These are phyloP conservation scores for Eupsilia transversa DNA, from an alignment of 2,888 invertebrate genomes.

Conservation along the genomic window DNA sequence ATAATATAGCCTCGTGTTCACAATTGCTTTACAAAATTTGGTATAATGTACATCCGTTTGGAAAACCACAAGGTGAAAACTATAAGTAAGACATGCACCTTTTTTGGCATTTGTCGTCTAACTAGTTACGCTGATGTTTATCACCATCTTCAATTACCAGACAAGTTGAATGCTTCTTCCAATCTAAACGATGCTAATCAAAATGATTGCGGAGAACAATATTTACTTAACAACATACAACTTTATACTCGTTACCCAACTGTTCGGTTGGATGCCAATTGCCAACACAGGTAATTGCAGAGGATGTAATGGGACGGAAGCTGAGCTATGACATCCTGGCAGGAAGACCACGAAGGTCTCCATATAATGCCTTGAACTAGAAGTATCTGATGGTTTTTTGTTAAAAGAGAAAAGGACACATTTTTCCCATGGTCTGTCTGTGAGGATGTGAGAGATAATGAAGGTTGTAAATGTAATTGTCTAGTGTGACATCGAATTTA, in stretches of 20 bases:
- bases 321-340: constrained; percentile 53
- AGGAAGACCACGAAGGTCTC: constrained; percentile 60
- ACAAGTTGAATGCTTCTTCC: not conserved
- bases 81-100: not conserved
- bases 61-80: constrained; percentile 23
- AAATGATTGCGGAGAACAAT: constrained; percentile 28
- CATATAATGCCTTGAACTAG: constrained; percentile 46
- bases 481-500: not conserved
- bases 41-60: constrained; percentile 5
- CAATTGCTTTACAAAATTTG: not conserved
- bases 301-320: constrained; percentile 66
- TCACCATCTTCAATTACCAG: not conserved
- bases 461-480: constrained; percentile 39
- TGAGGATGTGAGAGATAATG: constrained; percentile 8
- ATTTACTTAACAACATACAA: constrained; percentile 1
- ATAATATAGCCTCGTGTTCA: not conserved
- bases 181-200: constrained; percentile 6
- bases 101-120: not conserved
- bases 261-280: constrained; percentile 36
- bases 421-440: constrained; percentile 27
- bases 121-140: not conserved
- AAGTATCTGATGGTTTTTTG: constrained; percentile 25
- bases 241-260: constrained; percentile 49
- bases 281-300: constrained; percentile 56
- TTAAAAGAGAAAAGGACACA: constrained; percentile 35